Evolutionary conservation across 2,888 invertebrate species (phyloP), one percentile per base, ranked within the genome.

Genomic region (Gryllus longicercus): DNA sequence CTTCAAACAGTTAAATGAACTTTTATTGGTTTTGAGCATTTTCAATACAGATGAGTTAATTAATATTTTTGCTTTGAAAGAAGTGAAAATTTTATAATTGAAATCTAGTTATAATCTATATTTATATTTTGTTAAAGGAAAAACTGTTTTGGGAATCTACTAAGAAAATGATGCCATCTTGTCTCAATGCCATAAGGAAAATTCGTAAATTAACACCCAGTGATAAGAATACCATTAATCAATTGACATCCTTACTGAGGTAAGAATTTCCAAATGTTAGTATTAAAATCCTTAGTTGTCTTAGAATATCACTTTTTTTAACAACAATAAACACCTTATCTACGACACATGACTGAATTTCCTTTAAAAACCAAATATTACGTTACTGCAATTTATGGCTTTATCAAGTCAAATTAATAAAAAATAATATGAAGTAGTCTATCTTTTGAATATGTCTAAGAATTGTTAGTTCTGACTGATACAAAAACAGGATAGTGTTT

Each of bases 61-160:
- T 38, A 38, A 1, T 25, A 38, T 25, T 25, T 25, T 25, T 25
- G 25, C 38, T 38, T 38, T 38, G 38, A 38, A 38, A 38, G 38
- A 10, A 38, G 23, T 78, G 50, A 49, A 82, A 38, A 23, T 23
- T 38, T 78, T 14, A 2, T 21, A 11, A 21, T 50, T 25, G 21
- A 78, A 74, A 50, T 50, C 75, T 23, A 78, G 25, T 74, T 12
- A 25, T 78, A 50, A 49, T 81, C 14, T 63, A 50, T 4, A 50
- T 23, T 50, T 77, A 74, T 78, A 14, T 50, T 75, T 18, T 38
- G 63, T 23, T 78, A 78, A 51, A 77, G 38, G n/a, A 77, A 77
- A 93, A 92, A 88, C 87, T 93, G 75, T 95, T 95, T 86, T 95
- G 95, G 95, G 94, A 95, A 82, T 93, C 93, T 0, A 91, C 92